Evolutionary conservation across 2,113 vertebrate genomes (phyloP).

Genomic region (Aldabrachelys gigantea): DNA sequence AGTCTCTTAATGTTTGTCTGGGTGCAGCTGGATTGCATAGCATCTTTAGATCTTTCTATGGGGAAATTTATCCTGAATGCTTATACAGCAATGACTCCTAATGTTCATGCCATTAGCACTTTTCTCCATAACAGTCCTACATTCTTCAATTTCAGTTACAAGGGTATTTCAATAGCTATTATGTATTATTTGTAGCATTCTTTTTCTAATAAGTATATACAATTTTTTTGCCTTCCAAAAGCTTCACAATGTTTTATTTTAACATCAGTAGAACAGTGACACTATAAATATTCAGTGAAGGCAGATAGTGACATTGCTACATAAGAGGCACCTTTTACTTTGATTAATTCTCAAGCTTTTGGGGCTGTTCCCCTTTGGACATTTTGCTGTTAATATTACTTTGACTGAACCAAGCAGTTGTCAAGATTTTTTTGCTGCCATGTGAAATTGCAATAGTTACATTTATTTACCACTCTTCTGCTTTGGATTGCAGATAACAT

Average conservation of each 20-base stretch:
- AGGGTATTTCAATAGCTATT: neutral
- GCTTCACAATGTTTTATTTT: neutral
- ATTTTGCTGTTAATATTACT: neutral
- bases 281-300: slow-evolving; percentile 19
- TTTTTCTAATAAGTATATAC: neutral
- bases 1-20: neutral
- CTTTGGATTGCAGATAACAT: slow-evolving; percentile 5
- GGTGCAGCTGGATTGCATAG: neutral
- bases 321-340: neutral
- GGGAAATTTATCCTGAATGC: neutral
- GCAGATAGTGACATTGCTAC: neutral
- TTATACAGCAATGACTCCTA: neutral
- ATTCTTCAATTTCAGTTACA: neutral
- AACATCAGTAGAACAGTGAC: neutral
- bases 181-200: neutral
- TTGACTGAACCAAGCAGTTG: slow-evolving; percentile 22
- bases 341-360: slow-evolving; percentile 17
- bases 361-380: rapidly evolving
- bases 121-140: neutral
- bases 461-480: slow-evolving; percentile 45
- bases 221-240: slow-evolving; percentile 12
- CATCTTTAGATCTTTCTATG: neutral
- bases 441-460: slow-evolving; percentile 5
- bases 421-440: slow-evolving; percentile 15
- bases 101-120: neutral